phyloP scores from a whole-genome alignment of 2,113 vertebrate species.

The Fukomys damarensis region DNA sequence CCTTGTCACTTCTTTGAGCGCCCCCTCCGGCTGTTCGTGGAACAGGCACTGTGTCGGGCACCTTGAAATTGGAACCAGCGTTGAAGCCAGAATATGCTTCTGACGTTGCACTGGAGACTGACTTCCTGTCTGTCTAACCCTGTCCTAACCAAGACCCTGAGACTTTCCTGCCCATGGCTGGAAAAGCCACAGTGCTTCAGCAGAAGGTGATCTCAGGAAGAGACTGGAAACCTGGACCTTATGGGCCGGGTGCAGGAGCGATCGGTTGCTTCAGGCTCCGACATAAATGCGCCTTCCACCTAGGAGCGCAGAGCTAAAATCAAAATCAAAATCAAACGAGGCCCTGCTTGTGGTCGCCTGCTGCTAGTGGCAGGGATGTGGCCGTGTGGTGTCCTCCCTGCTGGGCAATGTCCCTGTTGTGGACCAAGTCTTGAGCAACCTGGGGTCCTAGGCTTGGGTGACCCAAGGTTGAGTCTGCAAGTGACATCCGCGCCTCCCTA shows the following conservation, averaged over 20 bases:
- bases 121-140: neutral
- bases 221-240: neutral
- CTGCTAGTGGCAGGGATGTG: neutral
- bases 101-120: neutral
- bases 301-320: too few relatives aligned
- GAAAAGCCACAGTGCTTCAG: neutral
- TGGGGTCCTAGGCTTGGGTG: neutral
- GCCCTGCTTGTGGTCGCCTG: neutral
- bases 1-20: neutral
- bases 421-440: neutral
- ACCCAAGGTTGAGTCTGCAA: accelerated
- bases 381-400: neutral
- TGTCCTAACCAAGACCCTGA: neutral
- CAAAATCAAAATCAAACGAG: neutral
- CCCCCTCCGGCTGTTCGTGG: accelerated
- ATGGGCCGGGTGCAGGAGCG: neutral
- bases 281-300: neutral
- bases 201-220: neutral
- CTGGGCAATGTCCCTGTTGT: neutral
- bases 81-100: neutral
- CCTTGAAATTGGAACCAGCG: too few relatives aligned
- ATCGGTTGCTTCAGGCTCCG: neutral
- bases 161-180: accelerated
- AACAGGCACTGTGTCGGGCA: too few relatives aligned
- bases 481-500: neutral